These are phyloP conservation scores for Rhagium mordax DNA, from an alignment of 2,888 invertebrate species.

Conservation along the genomic window DNA sequence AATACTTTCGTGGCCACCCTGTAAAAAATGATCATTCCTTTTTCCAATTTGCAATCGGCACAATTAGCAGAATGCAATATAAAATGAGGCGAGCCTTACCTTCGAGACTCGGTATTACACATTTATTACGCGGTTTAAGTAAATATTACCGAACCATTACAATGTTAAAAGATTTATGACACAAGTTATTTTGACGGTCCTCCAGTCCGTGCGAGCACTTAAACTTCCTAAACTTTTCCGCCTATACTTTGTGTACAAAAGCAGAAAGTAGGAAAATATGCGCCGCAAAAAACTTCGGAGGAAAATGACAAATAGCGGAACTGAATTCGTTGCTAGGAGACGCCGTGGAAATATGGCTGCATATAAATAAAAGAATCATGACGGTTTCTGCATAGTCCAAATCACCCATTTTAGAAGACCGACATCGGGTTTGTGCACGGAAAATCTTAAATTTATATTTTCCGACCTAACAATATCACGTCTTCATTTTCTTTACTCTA, in stretches of 20 bases:
- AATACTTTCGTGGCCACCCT: too few relatives aligned
- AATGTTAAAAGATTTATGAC: constrained; percentile 53
- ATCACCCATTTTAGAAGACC: constrained; percentile 53
- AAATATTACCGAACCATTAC: constrained; percentile 37
- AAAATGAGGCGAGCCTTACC: too few relatives aligned
- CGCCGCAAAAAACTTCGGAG: constrained; percentile 63
- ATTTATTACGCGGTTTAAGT: constrained; percentile 28
- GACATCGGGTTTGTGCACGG: constrained; percentile 16
- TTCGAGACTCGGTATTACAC: too few relatives aligned
- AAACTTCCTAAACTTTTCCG: constrained; percentile 54
- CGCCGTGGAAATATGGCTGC: constrained; percentile 66
- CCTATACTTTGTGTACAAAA: constrained; percentile 60
- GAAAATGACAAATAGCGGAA: constrained; percentile 68
- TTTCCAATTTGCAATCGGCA: too few relatives aligned
- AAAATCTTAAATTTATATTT: background rate
- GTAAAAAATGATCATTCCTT: too few relatives aligned
- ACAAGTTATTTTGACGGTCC: constrained; percentile 52
- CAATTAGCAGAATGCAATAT: too few relatives aligned
- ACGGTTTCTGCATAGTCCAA: constrained; percentile 62
- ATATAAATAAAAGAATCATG: constrained; percentile 66
- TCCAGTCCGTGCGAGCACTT: constrained; percentile 46
- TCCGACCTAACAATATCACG: background rate
- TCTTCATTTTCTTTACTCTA: background rate
- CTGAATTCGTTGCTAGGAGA: constrained; percentile 65
- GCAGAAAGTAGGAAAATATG: constrained; percentile 63